Conservation (phyloP, 35 echinoderm and acorn worm genomes). For the Anneissia japonica region DNA sequence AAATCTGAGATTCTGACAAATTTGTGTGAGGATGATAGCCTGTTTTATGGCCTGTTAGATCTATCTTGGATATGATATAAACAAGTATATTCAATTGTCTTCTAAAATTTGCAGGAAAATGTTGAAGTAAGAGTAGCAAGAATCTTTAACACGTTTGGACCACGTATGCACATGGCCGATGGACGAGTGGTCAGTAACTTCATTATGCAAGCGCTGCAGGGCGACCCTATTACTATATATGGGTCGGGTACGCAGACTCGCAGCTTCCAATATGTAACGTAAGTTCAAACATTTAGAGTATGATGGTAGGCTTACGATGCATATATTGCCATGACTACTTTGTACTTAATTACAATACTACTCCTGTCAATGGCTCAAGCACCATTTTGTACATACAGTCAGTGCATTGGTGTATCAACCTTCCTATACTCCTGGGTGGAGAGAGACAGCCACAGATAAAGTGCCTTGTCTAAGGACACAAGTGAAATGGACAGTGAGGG, state of each 20-base stretch:
- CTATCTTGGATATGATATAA: no score
- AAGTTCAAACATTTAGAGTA: background rate
- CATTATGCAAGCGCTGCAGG: conserved; percentile 77
- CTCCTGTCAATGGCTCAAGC: no score
- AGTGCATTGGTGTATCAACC: no score
- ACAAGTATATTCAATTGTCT: no score
- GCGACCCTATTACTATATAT: conserved; percentile 80
- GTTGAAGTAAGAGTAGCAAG: conserved; percentile 92
- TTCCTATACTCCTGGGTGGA: no score
- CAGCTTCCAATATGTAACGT: conserved; percentile 97
- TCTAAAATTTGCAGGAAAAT: conserved; percentile 71
- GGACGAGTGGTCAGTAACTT: conserved; percentile 98
- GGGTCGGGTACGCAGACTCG: conserved; percentile 77
- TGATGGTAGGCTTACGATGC: background rate
- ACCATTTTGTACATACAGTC: no score
- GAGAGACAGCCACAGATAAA: no score
- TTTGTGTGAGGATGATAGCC: no score
- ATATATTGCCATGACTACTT: background rate
- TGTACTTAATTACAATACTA: background rate
- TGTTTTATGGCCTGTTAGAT: no score
- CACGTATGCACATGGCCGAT: conserved; percentile 98
- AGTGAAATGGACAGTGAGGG: no score
- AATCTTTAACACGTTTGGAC: conserved; percentile 98
- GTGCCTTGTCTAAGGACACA: no score
- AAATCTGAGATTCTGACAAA: no score